These are phyloP conservation scores for Holothuria scabra DNA, from an alignment of 53 echinoderm and acorn worm genomes.

Conservation along the genomic window DNA sequence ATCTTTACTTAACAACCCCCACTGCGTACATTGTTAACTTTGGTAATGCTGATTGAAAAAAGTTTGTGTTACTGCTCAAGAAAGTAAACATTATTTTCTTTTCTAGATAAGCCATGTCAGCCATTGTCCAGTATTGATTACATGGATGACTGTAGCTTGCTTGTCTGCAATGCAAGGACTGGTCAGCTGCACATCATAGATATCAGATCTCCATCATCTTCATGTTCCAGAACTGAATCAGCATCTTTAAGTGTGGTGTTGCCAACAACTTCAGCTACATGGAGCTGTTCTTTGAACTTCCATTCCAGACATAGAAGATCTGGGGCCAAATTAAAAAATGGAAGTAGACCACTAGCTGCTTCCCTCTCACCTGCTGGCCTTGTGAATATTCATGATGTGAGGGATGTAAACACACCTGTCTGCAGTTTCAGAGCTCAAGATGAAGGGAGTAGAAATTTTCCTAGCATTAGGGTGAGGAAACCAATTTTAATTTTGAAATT, in stretches of 20 bases:
- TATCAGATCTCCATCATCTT: not conserved
- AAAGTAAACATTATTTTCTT: not conserved
- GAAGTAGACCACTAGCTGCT: not conserved
- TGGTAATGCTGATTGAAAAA: too few relatives aligned
- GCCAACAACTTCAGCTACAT: not conserved
- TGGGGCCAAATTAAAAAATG: not conserved
- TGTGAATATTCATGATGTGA: constrained; percentile 2
- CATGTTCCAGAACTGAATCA: not conserved
- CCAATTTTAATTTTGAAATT: too few relatives aligned
- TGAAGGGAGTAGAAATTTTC: not conserved
- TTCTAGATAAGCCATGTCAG: not conserved
- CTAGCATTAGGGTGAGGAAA: constrained; percentile 17
- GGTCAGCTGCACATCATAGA: constrained; percentile 2
- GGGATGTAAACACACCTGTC: constrained; percentile 4
- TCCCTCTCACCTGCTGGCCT: not conserved
- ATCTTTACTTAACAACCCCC: too few relatives aligned
- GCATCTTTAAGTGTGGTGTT: not conserved
- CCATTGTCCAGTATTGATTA: constrained; percentile 8
- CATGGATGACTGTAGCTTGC: not conserved
- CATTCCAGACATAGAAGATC: not conserved
- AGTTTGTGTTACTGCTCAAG: too few relatives aligned
- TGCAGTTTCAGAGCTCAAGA: not conserved
- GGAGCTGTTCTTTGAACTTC: too few relatives aligned
- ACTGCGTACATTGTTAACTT: too few relatives aligned
- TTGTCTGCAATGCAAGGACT: not conserved